Base-by-base conservation (phyloP, 2,888 invertebrate species). In the Phalera bucephala region DNA sequence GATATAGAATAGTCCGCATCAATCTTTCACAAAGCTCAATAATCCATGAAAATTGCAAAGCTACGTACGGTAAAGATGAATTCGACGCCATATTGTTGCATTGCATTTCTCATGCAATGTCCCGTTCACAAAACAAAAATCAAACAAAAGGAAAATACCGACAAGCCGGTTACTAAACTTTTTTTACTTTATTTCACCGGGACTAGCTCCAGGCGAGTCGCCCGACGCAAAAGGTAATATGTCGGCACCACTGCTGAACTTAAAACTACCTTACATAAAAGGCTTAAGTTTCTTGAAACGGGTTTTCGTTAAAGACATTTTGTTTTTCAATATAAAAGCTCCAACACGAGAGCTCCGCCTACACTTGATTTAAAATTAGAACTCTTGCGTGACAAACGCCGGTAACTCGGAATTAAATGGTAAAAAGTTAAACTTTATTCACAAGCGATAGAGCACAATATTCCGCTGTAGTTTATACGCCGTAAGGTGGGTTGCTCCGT, bases 291-390 rank as follows among this genome's bases (percentile, higher is more conserved):
- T 80, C 86, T 80, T 74, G 70, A 81, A 86, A 84, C 86, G 79
- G 80, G 83, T 87, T 86, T 83, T 78, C 81, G 83, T 81, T 81
- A 85, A 83, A 88, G 85, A 84, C 88, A 80, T 88, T 89, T 80
- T 83, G 85, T 85, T 84, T 86, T 86, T 86, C 83, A 85, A 84
- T 87, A 80, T 76, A 80, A 82, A 84, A 86, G 82, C 84, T 81
- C 77, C 72, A 64, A 79, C 80, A 76, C 66, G 65, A 81, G 80
- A 80, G 83, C 89, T 85, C 89, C 89, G 89, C 89, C 89, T 89
- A 89, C 89, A 86, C 88, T 87, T 84, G 85, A 84, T 88, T 89
- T 88, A 87, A 89, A 89, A 89, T 89, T 88, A 87, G 88, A 89
- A 89, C 85, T 84, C 86, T 86, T 82, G 85, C 86, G 75, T 88